phyloP scores from a whole-genome alignment of 1,140 invertebrate species.

The Leptinotarsa defecta region DNA sequence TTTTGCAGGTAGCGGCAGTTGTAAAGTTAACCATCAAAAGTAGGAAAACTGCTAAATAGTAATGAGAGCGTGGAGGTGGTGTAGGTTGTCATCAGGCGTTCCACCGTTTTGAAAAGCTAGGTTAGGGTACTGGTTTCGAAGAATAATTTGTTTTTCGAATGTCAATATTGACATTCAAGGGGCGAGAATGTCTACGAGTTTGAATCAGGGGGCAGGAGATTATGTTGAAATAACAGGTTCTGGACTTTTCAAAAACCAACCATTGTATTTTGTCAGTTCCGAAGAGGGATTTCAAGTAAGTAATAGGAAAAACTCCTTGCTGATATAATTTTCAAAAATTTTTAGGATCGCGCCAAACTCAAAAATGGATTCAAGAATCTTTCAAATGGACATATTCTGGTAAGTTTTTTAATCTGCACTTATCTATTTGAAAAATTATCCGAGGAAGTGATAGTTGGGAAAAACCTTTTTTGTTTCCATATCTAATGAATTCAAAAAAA shows the following conservation, averaged over 20 bases:
- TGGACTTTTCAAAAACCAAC: constrained; percentile 36
- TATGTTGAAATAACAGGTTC: constrained; percentile 35
- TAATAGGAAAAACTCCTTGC: constrained; percentile 26
- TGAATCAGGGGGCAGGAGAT: constrained; percentile 40
- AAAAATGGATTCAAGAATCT: constrained; percentile 20
- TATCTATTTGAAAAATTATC: constrained; percentile 4
- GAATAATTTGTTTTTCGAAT: too few relatives aligned
- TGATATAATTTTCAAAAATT: constrained; percentile 21
- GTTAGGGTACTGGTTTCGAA: too few relatives aligned
- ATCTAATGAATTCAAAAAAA: too few relatives aligned
- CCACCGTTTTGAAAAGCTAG: too few relatives aligned
- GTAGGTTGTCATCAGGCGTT: too few relatives aligned
- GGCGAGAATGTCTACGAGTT: constrained; percentile 33
- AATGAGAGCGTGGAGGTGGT: too few relatives aligned
- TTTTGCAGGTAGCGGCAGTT: too few relatives aligned
- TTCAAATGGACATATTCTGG: constrained; percentile 33
- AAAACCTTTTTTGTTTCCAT: too few relatives aligned
- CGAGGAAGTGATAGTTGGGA: too few relatives aligned
- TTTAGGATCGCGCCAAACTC: constrained; percentile 11
- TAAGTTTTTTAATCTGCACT: constrained; percentile 17
- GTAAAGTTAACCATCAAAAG: too few relatives aligned
- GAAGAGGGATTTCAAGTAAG: constrained; percentile 19
- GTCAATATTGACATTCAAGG: too few relatives aligned
- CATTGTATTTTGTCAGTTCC: constrained; percentile 23
- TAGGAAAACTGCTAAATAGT: too few relatives aligned